Evolutionary conservation across 2,888 invertebrate genomes (phyloP).

Genomic region (Ophraella communa): DNA sequence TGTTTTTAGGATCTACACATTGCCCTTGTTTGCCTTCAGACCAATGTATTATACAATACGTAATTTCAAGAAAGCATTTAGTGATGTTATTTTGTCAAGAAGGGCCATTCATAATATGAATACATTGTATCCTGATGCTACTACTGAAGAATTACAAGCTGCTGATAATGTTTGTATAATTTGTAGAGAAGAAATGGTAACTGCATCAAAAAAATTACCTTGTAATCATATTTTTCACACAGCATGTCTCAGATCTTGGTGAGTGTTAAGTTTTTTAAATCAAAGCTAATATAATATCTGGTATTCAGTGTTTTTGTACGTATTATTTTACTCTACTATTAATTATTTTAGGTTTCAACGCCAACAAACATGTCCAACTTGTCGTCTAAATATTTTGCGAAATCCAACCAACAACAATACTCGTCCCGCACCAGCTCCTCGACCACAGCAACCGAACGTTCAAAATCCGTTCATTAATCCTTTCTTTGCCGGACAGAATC

Average conservation of each 20-base stretch:
- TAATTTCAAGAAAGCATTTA: constrained; percentile 96
- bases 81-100: constrained; percentile 95
- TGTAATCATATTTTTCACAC: constrained; percentile 99
- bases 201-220: constrained; percentile 92
- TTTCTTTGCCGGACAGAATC: constrained; percentile 47
- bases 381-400: constrained; percentile 80
- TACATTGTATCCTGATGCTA: constrained; percentile 95
- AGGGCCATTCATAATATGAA: constrained; percentile 98
- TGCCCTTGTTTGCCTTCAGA: constrained; percentile 97
- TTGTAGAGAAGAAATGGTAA: constrained; percentile 80
- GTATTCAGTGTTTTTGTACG: no score
- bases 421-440: constrained; percentile 41
- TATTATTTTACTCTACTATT: no score
- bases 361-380: constrained; percentile 99
- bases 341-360: constrained; percentile 76
- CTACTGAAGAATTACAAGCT: constrained; percentile 86
- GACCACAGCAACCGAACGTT: constrained; percentile 16
- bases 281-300: no score
- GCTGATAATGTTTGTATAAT: constrained; percentile 99
- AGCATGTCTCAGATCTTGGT: constrained; percentile 94
- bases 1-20: constrained; percentile 77
- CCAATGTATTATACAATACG: constrained; percentile 99
- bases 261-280: no score
- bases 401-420: constrained; percentile 40
- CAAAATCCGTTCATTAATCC: constrained; percentile 50